phyloP scores from a whole-genome alignment of 2,797 vertebrate genomes.

The Coilia nasus region DNA sequence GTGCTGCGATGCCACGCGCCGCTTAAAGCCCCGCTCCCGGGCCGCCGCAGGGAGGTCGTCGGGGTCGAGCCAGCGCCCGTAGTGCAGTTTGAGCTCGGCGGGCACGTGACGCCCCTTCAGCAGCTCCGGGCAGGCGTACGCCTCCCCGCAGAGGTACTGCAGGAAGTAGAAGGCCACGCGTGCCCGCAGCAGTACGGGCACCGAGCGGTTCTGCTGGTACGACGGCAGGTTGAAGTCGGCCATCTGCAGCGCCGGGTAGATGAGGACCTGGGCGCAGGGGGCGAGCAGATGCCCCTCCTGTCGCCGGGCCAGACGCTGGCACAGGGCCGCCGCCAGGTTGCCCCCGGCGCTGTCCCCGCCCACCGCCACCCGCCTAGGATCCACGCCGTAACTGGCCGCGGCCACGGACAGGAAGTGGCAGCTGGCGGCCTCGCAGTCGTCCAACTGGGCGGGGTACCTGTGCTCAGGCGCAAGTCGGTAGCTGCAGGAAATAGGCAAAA shows the following conservation, averaged over 20 bases:
- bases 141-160: conserved; percentile 69
- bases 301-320: conserved; percentile 72
- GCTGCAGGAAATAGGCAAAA: conserved; percentile 58
- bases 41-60: conserved; percentile 78
- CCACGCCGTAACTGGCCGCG: conserved; percentile 73
- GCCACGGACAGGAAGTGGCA: conserved; percentile 80
- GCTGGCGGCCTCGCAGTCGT: conserved; percentile 76
- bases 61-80: conserved; percentile 75
- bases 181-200: conserved; percentile 73
- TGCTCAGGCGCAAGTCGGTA: conserved; percentile 80
- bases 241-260: conserved; percentile 79
- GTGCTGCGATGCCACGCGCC: conserved; percentile 36
- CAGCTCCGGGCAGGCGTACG: conserved; percentile 47
- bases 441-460: conserved; percentile 70
- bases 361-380: conserved; percentile 73
- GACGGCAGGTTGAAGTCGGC: conserved; percentile 84
- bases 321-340: conserved; percentile 70
- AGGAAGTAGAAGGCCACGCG: conserved; percentile 63
- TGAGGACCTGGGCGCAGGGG: conserved; percentile 82
- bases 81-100: conserved; percentile 66
- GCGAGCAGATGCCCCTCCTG: conserved; percentile 70
- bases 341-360: conserved; percentile 84
- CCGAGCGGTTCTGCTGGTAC: conserved; percentile 77
- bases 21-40: conserved; percentile 63
- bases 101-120: conserved; percentile 73